Percentiles rank a stretch among this genome's conserved stretches.
These are phyloP conservation scores for Zygothrica quintamaculata DNA, from an alignment of 2,888 invertebrate species.

Conservation along the genomic window DNA sequence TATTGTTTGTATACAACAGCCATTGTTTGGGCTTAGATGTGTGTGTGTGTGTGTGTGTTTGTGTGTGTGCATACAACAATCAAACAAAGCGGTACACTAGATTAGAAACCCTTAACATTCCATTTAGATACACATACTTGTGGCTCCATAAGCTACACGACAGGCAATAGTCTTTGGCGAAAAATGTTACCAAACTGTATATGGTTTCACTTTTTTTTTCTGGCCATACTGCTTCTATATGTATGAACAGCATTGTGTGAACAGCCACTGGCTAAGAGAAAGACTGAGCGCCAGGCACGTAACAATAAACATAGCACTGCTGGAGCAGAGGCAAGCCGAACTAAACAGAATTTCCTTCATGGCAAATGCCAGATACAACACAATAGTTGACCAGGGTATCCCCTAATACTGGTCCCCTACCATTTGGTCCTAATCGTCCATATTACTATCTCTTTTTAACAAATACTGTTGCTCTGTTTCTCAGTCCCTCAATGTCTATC, in stretches of 20 bases:
- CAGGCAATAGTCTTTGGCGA: too few relatives aligned
- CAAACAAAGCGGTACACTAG: constrained; percentile 25
- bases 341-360: constrained; percentile 51
- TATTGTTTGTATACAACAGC: constrained; percentile 50
- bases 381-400: constrained; percentile 64
- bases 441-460: not conserved
- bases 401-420: not conserved
- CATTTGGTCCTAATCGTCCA: too few relatives aligned
- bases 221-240: constrained; percentile 14
- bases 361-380: constrained; percentile 57
- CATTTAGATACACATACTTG: not conserved
- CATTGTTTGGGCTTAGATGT: constrained; percentile 56
- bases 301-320: constrained; percentile 46
- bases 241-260: constrained; percentile 23
- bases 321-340: constrained; percentile 26
- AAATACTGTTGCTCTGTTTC: too few relatives aligned
- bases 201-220: too few relatives aligned
- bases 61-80: constrained; percentile 19
- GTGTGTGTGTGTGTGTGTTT: too few relatives aligned
- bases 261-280: constrained; percentile 12
- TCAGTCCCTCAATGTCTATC: too few relatives aligned
- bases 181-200: too few relatives aligned
- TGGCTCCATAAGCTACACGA: too few relatives aligned
- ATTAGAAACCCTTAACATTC: not conserved
- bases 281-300: constrained; percentile 40